Conservation (phyloP, 1,140 invertebrate species). For the Nixonia krombeini region DNA sequence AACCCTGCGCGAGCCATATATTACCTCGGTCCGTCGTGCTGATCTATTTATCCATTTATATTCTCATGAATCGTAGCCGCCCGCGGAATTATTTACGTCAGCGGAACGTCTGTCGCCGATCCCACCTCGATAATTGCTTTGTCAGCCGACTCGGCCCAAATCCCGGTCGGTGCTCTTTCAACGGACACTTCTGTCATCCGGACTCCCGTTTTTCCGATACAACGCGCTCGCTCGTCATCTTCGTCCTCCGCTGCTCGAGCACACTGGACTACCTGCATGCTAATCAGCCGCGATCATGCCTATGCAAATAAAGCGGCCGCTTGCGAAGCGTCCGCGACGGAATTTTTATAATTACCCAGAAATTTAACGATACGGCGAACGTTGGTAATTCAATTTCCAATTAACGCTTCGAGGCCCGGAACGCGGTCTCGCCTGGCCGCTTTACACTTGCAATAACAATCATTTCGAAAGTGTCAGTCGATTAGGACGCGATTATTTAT, state of each 20-base stretch:
- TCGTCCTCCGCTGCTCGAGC: too few species aligned
- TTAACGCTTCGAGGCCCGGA: too few species aligned
- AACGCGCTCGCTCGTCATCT: too few species aligned
- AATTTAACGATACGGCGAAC: too few species aligned
- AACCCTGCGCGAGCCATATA: constrained; percentile 52
- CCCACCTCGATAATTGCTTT: background rate
- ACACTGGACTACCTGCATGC: constrained; percentile 53
- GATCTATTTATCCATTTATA: constrained; percentile 64
- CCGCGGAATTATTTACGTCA: background rate
- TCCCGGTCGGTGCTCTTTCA: too few species aligned
- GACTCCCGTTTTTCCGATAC: too few species aligned
- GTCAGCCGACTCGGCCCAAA: too few species aligned
- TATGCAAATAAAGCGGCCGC: constrained; percentile 1
- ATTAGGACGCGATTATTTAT: constrained; percentile 9
- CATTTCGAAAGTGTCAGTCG: constrained; percentile 5
- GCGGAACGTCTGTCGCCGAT: background rate
- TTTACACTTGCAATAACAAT: constrained; percentile 2
- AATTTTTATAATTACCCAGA: constrained; percentile 1
- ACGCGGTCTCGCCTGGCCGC: too few species aligned
- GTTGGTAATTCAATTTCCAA: too few species aligned
- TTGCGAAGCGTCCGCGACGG: background rate
- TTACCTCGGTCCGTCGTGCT: constrained; percentile 53
- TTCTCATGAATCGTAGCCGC: constrained; percentile 44
- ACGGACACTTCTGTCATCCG: too few species aligned
- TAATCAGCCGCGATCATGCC: constrained; percentile 34